Percentiles rank a stretch among this genome's conserved stretches.
phyloP scores from a whole-genome alignment of 2,113 vertebrate species.

The Aptenodytes forsteri region DNA sequence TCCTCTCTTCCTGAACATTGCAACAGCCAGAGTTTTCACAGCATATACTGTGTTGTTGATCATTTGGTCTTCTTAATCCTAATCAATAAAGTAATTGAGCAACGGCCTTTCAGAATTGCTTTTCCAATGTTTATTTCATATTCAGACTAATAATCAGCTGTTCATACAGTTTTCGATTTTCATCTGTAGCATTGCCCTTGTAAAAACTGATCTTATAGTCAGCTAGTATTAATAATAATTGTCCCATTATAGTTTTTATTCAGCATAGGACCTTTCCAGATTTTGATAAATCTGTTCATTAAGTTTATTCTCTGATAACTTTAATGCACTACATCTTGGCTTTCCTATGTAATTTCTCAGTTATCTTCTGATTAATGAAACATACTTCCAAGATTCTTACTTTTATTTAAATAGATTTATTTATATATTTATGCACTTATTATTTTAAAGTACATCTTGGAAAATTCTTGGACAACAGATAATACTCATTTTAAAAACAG shows the following conservation, averaged over 20 bases:
- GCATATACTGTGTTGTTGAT: neutral
- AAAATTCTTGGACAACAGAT: neutral
- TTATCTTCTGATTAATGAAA: neutral
- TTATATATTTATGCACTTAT: neutral
- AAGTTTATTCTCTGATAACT: slow-evolving; percentile 37
- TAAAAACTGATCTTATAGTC: neutral
- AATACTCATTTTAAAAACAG: neutral
- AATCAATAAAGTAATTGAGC: slow-evolving; percentile 1
- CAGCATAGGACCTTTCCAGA: slow-evolving; percentile 6
- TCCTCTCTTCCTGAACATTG: neutral
- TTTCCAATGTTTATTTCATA: slow-evolving; percentile 8
- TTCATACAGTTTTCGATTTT: slow-evolving; percentile 31
- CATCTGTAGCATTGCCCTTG: slow-evolving; percentile 9
- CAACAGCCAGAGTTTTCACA: neutral
- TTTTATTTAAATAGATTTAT: neutral
- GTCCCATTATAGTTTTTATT: slow-evolving; percentile 10
- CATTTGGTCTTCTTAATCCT: neutral
- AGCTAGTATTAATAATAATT: slow-evolving; percentile 13
- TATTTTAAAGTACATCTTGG: neutral
- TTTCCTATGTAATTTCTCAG: neutral
- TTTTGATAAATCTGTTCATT: slow-evolving; percentile 52
- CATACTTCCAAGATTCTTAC: neutral
- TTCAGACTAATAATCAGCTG: neutral
- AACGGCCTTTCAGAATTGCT: neutral
- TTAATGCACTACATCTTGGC: neutral